Evolutionary conservation across 2,888 invertebrate genomes (phyloP).

Genomic region (Pseudococcus longispinus): DNA sequence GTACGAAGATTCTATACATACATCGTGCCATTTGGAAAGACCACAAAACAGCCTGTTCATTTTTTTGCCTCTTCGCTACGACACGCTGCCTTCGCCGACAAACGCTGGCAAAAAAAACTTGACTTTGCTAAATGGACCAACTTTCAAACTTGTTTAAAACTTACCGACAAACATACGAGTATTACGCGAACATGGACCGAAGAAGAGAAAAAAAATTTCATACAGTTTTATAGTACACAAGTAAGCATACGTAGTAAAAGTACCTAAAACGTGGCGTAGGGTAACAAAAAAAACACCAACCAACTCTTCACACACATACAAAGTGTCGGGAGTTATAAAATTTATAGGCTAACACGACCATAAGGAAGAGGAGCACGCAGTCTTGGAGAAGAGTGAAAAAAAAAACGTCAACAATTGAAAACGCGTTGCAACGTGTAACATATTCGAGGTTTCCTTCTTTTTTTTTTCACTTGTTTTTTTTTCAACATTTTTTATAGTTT

Average conservation of each 20-base stretch:
- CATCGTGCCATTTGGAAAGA: neutral
- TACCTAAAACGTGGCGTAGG: neutral
- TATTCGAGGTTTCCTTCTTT: neutral
- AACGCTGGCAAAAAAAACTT: neutral
- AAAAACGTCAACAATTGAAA: conserved; percentile 18
- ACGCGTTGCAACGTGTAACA: neutral
- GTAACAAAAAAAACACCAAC: neutral
- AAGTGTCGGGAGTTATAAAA: conserved; percentile 19
- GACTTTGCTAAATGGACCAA: conserved; percentile 21
- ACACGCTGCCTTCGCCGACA: neutral
- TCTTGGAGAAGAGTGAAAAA: neutral
- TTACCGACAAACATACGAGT: conserved; percentile 10
- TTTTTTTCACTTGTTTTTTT: neutral
- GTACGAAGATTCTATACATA: neutral
- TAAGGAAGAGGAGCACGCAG: neutral
- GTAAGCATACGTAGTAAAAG: neutral
- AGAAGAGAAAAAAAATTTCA: neutral
- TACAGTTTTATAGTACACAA: neutral
- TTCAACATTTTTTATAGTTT: neutral
- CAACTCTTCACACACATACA: neutral
- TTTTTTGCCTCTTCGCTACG: neutral
- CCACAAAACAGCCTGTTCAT: neutral
- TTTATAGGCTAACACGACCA: conserved; percentile 6
- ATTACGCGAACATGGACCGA: neutral
- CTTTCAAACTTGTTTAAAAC: neutral